These are phyloP conservation scores for Potorous gilbertii DNA, from an alignment of 2,797 vertebrate species.

Conservation along the genomic window DNA sequence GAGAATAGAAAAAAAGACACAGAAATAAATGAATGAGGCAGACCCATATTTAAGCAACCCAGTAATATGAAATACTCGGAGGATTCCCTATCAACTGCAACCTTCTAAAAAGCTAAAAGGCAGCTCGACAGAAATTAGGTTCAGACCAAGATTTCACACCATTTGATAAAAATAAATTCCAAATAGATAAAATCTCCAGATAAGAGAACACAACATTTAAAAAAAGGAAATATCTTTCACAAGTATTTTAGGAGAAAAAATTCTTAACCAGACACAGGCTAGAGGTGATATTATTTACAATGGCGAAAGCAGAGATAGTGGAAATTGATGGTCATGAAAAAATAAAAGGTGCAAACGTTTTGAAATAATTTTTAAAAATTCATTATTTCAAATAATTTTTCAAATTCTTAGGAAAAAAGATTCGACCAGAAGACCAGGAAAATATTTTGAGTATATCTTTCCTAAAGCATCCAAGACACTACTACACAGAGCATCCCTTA, in stretches of 20 bases:
- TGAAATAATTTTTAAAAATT: conserved; percentile 8
- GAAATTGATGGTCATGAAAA: conserved; percentile 1
- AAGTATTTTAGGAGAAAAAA: background rate
- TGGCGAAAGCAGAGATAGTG: background rate
- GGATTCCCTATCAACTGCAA: background rate
- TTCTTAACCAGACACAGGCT: background rate
- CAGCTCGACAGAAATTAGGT: background rate
- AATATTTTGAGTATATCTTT: conserved; percentile 50
- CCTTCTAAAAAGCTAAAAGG: background rate
- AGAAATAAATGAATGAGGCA: background rate
- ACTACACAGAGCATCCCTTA: conserved; percentile 38
- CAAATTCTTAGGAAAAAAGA: background rate
- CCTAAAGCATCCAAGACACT: conserved; percentile 49
- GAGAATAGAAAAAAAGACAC: background rate
- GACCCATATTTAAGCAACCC: background rate
- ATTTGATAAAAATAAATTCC: background rate
- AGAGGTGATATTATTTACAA: background rate
- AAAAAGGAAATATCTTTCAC: conserved; percentile 23
- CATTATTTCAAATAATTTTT: conserved; percentile 1
- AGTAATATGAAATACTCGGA: background rate
- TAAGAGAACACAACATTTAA: conserved; percentile 15
- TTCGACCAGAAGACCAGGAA: conserved; percentile 54
- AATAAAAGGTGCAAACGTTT: conserved; percentile 3
- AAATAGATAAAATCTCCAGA: background rate
- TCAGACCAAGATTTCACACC: background rate